Conservation (phyloP, 2,113 vertebrate species). For the Dunckerocampus dactyliophorus region DNA sequence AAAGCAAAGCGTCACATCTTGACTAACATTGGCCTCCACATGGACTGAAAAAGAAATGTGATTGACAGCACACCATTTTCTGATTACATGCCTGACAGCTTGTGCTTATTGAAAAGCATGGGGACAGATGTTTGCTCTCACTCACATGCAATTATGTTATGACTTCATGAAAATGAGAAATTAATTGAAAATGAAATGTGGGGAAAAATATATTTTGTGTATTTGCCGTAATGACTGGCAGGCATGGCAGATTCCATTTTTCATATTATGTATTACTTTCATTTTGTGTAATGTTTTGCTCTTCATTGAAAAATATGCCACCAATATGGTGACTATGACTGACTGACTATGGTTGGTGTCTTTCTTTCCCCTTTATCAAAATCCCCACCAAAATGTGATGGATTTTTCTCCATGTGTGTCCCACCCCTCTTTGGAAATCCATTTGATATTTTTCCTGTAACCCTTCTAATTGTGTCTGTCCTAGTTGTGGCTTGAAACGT, state of each 20-base stretch:
- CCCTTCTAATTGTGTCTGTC: too few relatives aligned
- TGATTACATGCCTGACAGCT: conserved; percentile 74
- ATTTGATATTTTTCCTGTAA: too few relatives aligned
- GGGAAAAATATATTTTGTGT: conserved; percentile 17
- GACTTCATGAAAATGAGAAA: conserved; percentile 70
- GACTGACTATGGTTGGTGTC: too few relatives aligned
- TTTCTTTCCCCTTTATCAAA: too few relatives aligned
- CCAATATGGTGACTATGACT: too few relatives aligned
- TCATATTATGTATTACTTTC: not conserved
- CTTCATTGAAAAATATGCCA: not conserved
- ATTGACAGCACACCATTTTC: conserved; percentile 71
- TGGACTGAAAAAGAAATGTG: conserved; percentile 55
- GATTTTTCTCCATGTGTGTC: too few relatives aligned
- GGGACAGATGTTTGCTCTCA: conserved; percentile 72
- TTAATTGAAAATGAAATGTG: conserved; percentile 66
- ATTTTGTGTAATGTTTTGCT: not conserved
- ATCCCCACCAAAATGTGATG: too few relatives aligned
- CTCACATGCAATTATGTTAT: conserved; percentile 66
- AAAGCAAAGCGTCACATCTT: conserved; percentile 39
- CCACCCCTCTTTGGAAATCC: too few relatives aligned
- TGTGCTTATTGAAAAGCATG: conserved; percentile 69
- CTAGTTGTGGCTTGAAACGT: too few relatives aligned
- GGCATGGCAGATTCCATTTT: conserved; percentile 30
- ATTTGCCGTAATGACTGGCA: conserved; percentile 31
- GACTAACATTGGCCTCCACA: conserved; percentile 43